phyloP scores from a whole-genome alignment of 2,113 vertebrate genomes.

The Solea senegalensis region DNA sequence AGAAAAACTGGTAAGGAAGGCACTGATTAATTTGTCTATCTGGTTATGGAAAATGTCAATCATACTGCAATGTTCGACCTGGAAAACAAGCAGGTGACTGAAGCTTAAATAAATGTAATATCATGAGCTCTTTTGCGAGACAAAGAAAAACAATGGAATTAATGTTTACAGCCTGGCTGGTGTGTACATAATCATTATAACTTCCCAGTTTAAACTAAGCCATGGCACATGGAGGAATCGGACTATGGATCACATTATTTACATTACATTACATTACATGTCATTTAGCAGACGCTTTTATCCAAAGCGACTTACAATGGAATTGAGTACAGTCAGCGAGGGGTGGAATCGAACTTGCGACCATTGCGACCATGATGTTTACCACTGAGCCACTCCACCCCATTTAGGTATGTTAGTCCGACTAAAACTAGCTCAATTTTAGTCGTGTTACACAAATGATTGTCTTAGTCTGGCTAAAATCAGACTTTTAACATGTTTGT shows the following conservation, averaged over 20 bases:
- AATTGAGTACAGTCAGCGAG: no score
- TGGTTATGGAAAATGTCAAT: constrained; percentile 11
- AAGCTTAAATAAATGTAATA: constrained; percentile 26
- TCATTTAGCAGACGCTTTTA: no score
- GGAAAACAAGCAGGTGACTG: constrained; percentile 30
- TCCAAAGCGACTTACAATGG: no score
- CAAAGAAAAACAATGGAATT: constrained; percentile 5
- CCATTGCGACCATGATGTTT: no score
- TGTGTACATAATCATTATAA: constrained; percentile 26
- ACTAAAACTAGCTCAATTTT: no score
- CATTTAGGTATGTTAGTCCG: no score
- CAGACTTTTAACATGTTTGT: no score
- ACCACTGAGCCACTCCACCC: no score
- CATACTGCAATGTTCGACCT: constrained; percentile 5
- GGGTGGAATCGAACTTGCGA: no score
- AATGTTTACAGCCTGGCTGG: constrained; percentile 6
- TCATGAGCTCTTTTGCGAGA: constrained; percentile 27
- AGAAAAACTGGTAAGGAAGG: constrained; percentile 26
- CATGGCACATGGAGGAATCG: constrained; percentile 36
- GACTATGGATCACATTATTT: constrained; percentile 36
- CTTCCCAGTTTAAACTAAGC: constrained; percentile 11
- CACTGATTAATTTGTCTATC: constrained; percentile 27
- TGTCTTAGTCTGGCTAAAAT: no score
- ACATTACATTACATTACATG: no score
- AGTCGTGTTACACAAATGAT: no score